These are phyloP conservation scores for Orussus abietinus DNA, from an alignment of 1,140 invertebrate genomes.

Conservation along the genomic window DNA sequence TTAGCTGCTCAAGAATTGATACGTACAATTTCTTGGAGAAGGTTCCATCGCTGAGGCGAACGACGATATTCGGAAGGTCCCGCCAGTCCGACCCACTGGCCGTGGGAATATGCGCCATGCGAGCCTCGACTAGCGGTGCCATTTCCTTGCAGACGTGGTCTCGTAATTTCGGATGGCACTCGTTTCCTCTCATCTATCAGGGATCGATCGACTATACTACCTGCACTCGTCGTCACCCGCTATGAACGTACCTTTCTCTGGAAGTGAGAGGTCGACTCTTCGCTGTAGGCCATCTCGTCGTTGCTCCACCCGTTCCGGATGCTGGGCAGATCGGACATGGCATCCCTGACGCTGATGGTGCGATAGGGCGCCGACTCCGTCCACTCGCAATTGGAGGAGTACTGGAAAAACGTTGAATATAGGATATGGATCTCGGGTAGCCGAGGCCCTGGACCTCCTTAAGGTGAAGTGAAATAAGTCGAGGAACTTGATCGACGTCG, in stretches of 20 bases:
- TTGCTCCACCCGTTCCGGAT: constrained; percentile 70
- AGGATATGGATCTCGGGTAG: background rate
- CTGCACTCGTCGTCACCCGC: no score
- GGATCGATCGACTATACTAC: constrained; percentile 3
- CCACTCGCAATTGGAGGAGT: constrained; percentile 52
- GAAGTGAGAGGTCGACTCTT: constrained; percentile 71
- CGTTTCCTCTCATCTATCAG: constrained; percentile 60
- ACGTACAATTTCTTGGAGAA: constrained; percentile 62
- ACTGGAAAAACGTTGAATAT: constrained; percentile 31
- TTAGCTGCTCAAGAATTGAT: no score
- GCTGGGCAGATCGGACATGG: constrained; percentile 77
- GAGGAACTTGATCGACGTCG: no score
- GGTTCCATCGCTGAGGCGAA: constrained; percentile 68
- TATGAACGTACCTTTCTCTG: constrained; percentile 66
- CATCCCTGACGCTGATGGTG: constrained; percentile 74
- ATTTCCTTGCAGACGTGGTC: constrained; percentile 88
- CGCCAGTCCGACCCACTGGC: constrained; percentile 80
- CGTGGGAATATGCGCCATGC: constrained; percentile 74
- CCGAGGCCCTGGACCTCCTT: no score
- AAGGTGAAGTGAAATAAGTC: no score
- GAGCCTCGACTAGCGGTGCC: constrained; percentile 72
- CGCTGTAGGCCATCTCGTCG: constrained; percentile 71
- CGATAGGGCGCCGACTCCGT: constrained; percentile 65
- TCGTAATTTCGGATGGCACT: constrained; percentile 57
- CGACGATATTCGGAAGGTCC: constrained; percentile 77